Evolutionary conservation across 2,113 vertebrate species (phyloP).

Genomic region (Gopherus flavomarginatus): DNA sequence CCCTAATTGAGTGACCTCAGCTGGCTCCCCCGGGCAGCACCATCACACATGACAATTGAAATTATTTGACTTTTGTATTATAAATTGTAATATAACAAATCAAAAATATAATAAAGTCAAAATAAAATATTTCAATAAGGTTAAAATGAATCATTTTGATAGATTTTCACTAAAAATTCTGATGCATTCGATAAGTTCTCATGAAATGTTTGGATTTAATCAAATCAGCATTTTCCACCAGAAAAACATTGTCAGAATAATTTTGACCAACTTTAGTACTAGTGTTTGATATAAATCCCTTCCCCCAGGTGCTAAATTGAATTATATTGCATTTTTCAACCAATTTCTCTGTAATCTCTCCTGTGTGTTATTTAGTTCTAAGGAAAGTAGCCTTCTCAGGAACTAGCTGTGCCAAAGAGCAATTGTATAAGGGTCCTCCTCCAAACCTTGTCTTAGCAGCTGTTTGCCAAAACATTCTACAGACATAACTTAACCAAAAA

Average conservation of each 20-base stretch:
- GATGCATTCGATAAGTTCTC: not conserved
- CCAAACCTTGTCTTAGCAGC: not conserved
- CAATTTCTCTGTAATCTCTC: not conserved
- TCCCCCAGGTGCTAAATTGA: not conserved
- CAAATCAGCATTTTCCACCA: not conserved
- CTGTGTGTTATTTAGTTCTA: not conserved
- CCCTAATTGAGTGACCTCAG: too few species aligned
- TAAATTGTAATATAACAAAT: not conserved
- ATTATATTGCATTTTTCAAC: fast-evolving
- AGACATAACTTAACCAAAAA: not conserved
- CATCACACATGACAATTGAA: not conserved
- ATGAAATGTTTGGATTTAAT: not conserved
- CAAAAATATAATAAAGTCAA: not conserved
- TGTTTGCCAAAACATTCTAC: fast-evolving
- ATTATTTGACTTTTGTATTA: not conserved
- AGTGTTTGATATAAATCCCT: not conserved
- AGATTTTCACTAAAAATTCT: not conserved
- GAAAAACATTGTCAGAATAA: not conserved
- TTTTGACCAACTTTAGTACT: not conserved
- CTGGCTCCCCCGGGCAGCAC: too few species aligned
- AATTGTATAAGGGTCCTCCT: not conserved
- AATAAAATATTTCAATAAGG: not conserved
- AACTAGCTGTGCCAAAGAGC: not conserved
- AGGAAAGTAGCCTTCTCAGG: not conserved
- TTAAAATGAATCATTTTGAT: not conserved